Evolutionary conservation across 2,797 vertebrate species (phyloP), one percentile per base, ranked within the genome.

Genomic region (Pempheris klunzingeri): DNA sequence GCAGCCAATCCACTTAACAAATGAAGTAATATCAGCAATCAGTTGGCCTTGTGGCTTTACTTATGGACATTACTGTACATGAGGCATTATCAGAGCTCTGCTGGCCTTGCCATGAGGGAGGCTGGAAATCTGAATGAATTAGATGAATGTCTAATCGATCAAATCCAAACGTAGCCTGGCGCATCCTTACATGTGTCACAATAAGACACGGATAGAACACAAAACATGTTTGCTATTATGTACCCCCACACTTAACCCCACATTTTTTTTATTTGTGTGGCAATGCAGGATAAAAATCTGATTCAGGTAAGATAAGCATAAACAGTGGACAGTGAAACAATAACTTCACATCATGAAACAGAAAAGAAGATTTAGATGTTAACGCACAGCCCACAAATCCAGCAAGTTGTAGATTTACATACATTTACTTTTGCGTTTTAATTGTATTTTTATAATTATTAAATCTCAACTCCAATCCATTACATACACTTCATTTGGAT

Each of bases 1-100:
- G 84, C 84, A 76, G 73, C 70, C 80, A 87, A 87, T 87, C 74
- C 63, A 88, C 78, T 88, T 89, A 82, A 90, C 72, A 92, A 88
- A 93, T 90, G 61, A 90, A 87, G 83, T 77, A 73, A 81, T 80
- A 85, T 78, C 43, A 61, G 82, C 77, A 79, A 87, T 83, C 76
- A 24, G 24, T 81, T 84, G 88, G 87, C 87, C 85, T 89, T 86
- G 90, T 86, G 64, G 30, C 69, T 84, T 79, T 77, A 73, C 86
- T 80, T 87, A 75, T 79, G 86, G 84, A 87, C 75, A 61, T 91
- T 74, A 58, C 32, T 53, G 67, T 66, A 63, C 62, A 70, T 87
- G 86, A 89, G 71, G 67, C 64, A 77, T 67, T 76, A 78, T 87
- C 68, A 71, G 62, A 80, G 81, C 78, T 87, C 70, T 46, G 58